These are phyloP conservation scores for Sus cebifrons DNA, from an alignment of 2,797 vertebrate genomes.

Conservation along the genomic window DNA sequence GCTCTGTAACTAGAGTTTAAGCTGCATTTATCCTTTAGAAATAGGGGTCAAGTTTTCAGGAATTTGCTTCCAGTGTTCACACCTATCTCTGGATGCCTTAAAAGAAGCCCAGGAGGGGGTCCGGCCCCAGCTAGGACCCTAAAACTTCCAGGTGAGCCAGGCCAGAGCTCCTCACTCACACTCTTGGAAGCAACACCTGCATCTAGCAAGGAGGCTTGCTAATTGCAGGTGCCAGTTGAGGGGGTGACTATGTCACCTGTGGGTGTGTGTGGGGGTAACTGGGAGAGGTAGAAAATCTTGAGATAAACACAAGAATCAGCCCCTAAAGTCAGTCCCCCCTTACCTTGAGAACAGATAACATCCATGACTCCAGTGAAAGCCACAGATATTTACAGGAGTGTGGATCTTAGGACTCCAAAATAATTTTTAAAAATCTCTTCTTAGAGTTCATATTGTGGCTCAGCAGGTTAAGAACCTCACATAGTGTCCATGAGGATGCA, in stretches of 20 bases:
- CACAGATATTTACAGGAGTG: background rate
- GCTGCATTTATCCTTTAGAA: background rate
- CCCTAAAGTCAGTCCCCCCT: background rate
- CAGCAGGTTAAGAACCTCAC: too few relatives aligned
- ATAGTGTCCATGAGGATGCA: too few relatives aligned
- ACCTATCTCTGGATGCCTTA: background rate
- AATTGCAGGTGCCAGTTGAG: accelerated
- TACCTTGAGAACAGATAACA: background rate
- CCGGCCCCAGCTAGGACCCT: background rate
- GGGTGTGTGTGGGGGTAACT: background rate
- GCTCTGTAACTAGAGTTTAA: background rate
- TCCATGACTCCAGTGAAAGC: background rate
- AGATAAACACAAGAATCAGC: background rate
- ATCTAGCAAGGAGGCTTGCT: background rate
- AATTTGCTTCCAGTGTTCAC: background rate
- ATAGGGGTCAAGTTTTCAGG: background rate
- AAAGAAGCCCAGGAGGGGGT: background rate
- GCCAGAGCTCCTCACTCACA: background rate
- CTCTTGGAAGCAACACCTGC: too few relatives aligned
- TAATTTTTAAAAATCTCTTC: too few relatives aligned
- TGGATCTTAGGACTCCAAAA: background rate
- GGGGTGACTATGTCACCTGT: background rate
- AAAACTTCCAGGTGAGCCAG: background rate
- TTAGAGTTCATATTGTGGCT: too few relatives aligned
- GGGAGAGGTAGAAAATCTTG: background rate